Evolutionary conservation across 1,140 invertebrate species (phyloP).

Genomic region (Philaenus spumarius): DNA sequence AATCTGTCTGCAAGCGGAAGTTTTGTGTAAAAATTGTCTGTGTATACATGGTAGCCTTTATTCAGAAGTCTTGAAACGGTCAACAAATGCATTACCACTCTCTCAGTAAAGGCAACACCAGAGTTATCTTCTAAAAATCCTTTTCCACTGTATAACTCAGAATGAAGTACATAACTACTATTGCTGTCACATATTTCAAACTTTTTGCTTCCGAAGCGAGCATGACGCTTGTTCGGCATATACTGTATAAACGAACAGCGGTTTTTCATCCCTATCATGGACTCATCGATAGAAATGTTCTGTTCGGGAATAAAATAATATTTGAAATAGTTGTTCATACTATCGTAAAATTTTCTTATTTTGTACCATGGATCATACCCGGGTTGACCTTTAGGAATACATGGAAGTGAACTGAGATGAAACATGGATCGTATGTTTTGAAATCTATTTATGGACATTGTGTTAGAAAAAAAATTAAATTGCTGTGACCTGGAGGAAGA

Average conservation of each 20-base stretch:
- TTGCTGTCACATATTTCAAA: conserved; percentile 8
- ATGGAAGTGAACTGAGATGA: neutral
- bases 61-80: neutral
- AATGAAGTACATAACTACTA: neutral
- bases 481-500: neutral
- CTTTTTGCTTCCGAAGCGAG: conserved; percentile 13
- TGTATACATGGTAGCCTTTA: conserved; percentile 4
- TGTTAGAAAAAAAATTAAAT: neutral
- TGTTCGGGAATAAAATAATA: conserved; percentile 2
- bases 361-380: no score
- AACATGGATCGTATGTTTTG: neutral
- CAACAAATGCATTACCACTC: neutral
- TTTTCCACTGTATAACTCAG: conserved; percentile 1
- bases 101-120: neutral
- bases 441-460: neutral
- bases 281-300: conserved; percentile 6
- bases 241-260: conserved; percentile 11
- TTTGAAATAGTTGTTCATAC: no score
- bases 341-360: no score
- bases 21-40: conserved; percentile 10
- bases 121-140: conserved; percentile 1
- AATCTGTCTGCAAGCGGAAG: neutral
- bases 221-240: conserved; percentile 14
- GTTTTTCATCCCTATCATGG: conserved; percentile 17
- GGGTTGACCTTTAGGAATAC: no score